Percentiles rank a stretch among this genome's conserved stretches.
These are phyloP conservation scores for Lontra canadensis DNA, from an alignment of 2,113 vertebrate species.

Conservation along the genomic window DNA sequence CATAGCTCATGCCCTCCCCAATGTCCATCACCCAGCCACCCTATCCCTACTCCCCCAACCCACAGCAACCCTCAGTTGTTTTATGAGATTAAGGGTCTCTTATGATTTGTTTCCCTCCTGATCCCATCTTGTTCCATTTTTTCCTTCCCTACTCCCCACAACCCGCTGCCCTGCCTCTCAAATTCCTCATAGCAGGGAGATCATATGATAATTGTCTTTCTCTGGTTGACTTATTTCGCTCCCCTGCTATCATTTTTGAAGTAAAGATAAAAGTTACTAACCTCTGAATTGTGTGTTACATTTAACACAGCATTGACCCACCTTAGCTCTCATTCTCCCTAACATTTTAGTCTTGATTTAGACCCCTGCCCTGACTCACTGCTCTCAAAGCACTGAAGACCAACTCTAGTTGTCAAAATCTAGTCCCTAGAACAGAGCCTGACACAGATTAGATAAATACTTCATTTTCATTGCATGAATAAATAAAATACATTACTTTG, in stretches of 20 bases:
- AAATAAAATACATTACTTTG: not conserved
- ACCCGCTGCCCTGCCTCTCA: too few relatives aligned
- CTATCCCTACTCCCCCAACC: too few relatives aligned
- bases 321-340: not conserved
- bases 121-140: too few relatives aligned
- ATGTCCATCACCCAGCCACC: too few relatives aligned
- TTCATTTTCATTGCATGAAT: not conserved
- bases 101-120: too few relatives aligned
- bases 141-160: too few relatives aligned
- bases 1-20: too few relatives aligned
- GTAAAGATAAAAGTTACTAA: not conserved
- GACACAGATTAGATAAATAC: not conserved
- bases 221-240: too few relatives aligned
- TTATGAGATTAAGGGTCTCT: too few relatives aligned
- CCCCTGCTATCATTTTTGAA: not conserved
- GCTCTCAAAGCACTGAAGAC: slow-evolving; percentile 9
- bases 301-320: not conserved
- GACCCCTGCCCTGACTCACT: not conserved
- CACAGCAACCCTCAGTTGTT: too few relatives aligned
- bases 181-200: too few relatives aligned
- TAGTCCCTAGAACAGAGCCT: not conserved
- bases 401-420: not conserved
- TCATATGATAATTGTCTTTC: too few relatives aligned
- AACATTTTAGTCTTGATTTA: not conserved
- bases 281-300: not conserved